These are phyloP conservation scores for Sitta europaea DNA, from an alignment of 2,113 vertebrate genomes.

Conservation along the genomic window DNA sequence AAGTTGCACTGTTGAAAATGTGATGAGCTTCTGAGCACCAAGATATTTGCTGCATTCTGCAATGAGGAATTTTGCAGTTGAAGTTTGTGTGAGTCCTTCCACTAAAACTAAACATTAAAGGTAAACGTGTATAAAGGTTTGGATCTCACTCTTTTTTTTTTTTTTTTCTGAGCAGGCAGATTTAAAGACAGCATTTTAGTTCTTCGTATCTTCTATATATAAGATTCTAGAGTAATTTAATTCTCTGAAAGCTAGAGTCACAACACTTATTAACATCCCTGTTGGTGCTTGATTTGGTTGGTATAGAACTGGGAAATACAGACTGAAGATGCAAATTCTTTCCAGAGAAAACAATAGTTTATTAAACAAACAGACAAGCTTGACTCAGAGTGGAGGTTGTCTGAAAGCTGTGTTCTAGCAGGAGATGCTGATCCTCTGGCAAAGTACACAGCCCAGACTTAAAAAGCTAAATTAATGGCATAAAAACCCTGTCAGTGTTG, in stretches of 20 bases:
- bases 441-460: background rate
- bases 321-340: background rate
- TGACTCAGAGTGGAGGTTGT: background rate
- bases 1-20: background rate
- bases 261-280: background rate
- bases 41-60: background rate
- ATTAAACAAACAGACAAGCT: background rate
- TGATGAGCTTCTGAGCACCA: background rate
- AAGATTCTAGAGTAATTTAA: background rate
- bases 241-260: background rate
- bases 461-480: background rate
- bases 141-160: background rate
- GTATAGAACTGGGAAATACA: background rate
- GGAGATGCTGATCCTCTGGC: background rate
- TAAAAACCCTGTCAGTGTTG: background rate
- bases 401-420: background rate
- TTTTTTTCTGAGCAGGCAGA: background rate
- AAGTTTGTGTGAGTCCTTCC: background rate
- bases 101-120: background rate
- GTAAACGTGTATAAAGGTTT: background rate
- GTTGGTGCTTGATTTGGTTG: background rate
- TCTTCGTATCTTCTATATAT: background rate
- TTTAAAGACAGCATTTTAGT: background rate
- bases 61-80: background rate
- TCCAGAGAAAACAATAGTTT: background rate